Base-by-base conservation (phyloP, 2,888 invertebrate species). In the Mythimna ferrago region DNA sequence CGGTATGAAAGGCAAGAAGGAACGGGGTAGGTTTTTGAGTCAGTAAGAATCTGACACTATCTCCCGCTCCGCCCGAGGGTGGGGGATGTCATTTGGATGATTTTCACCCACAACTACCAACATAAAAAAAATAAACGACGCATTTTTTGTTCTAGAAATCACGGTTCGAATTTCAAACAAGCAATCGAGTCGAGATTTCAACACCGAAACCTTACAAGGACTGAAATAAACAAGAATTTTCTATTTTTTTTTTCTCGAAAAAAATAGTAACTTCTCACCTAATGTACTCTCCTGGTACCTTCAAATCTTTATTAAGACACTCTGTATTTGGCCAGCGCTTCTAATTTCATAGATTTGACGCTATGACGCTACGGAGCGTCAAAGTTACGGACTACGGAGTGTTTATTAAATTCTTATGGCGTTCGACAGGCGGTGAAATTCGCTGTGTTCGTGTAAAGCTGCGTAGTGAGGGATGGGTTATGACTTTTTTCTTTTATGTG, bases 401-500 rank as follows among this genome's bases (percentile, higher is more conserved):
- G 80, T 89, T 90, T 91, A 92, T 91, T 91, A 91, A 91, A 92
- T 90, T 90, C 92, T 90, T 89, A 88, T 83, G 83, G 84, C 80
- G 35, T 68, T 77, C n/a, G 41, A 63, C 60, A 60, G 62, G 54
- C 38, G 64, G 66, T 53, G 65, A 69, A 69, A 53, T 69, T 78
- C 35, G 53, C 71, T 57, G 54, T 44, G 48, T 44, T 77, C 16
- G 41, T 9, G 63, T 35, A 44, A 41, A 61, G 57, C 58, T 56
- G 6, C 21, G 51, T 51, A 48, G 4, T 21, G 32, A 54, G 63
- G 44, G 67, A 65, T 67, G 71, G 38, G 48, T 65, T 48, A 19
- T 10, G 57, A 3, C 26, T 1, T 41, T 38, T 21, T 35, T 32
- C 32, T 48, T 16, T 26, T 54, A 16, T 10, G 61, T 16, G 2